Base-by-base conservation (phyloP, 2,797 vertebrate genomes). In the Myotis findleyi region DNA sequence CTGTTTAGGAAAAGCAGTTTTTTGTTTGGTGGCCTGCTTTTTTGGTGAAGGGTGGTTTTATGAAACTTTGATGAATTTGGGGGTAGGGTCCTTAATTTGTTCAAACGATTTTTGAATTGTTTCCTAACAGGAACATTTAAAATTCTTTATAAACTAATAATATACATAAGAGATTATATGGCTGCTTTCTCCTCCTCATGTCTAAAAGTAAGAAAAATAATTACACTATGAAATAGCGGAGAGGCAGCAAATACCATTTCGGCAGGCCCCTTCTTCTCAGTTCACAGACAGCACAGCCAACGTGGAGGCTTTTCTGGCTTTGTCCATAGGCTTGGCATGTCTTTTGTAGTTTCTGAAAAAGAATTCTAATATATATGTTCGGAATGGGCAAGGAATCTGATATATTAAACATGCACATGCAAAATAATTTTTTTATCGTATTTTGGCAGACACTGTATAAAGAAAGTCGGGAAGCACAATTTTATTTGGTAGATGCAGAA, bases 401-500 rank as follows among this genome's bases (percentile, higher is more conserved):
- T 77, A 77, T 80, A 44, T 62, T 73, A 80, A 92, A 47, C 30
- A 76, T 83, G 27, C 21, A 30, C 49, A 27, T 80, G 73, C 16
- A 95, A 85, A 81, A 36, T 71, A 30, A 14, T n/a, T 14, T n/a
- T 55, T 33, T 11, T 47, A 49, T 75, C 79, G 96, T 97, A 57
- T 92, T 64, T 90, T 92, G 91, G 47, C 98, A 99, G 99, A 98
- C 97, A 7, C 93, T 99, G 95, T 98, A 99, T 98, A 99, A 99
- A 97, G 99, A 99, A 83, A 99, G 98, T 93, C 99, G 98, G 96
- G 99, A 99, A 33, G 99, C 99, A 69, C 99, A 99, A 3, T 99
- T 99, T 95, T 99, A 99, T 81, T 95, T 98, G 49, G 97, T 99
- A 86, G 99, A 99, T 82, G 95, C 99, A 0, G 99, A 99, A 96